phyloP scores from a whole-genome alignment of 2,113 vertebrate genomes.

The Ibidorhyncha struthersii region DNA sequence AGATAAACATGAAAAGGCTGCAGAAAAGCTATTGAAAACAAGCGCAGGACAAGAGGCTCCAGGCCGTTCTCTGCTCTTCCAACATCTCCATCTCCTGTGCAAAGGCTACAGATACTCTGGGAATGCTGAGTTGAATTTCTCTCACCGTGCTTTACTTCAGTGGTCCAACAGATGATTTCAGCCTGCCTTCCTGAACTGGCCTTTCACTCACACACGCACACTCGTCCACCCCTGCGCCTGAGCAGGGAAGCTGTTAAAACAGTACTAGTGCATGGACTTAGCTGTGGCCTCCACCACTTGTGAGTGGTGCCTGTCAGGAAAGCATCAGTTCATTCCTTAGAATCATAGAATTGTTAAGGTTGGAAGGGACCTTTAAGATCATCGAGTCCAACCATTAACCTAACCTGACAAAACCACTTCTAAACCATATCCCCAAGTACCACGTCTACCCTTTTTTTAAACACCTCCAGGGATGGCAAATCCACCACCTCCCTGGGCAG shows the following conservation, averaged over 20 bases:
- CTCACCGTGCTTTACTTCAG: neutral
- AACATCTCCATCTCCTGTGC: neutral
- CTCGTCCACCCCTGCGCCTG: accelerated
- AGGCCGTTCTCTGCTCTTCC: neutral
- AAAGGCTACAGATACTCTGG: neutral
- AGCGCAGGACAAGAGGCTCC: neutral
- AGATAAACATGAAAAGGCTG: neutral
- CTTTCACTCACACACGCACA: neutral
- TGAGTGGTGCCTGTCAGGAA: neutral
- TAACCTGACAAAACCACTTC: too few species aligned
- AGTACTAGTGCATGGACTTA: neutral
- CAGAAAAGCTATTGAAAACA: neutral
- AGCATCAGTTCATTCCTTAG: neutral
- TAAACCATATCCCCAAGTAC: too few species aligned
- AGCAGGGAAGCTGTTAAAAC: neutral
- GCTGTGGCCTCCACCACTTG: neutral
- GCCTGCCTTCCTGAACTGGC: neutral
- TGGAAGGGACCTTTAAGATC: too few species aligned
- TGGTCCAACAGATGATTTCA: neutral
- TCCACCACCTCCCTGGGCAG: too few species aligned
- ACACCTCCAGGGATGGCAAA: too few species aligned
- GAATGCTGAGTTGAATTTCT: neutral
- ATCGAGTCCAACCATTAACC: too few species aligned
- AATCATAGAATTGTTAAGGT: too few species aligned
- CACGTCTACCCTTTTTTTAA: too few species aligned